Percentiles rank a stretch among this genome's conserved stretches.
Evolutionary conservation across 2,888 invertebrate species (phyloP).

Genomic region (Philereme vetulata): DNA sequence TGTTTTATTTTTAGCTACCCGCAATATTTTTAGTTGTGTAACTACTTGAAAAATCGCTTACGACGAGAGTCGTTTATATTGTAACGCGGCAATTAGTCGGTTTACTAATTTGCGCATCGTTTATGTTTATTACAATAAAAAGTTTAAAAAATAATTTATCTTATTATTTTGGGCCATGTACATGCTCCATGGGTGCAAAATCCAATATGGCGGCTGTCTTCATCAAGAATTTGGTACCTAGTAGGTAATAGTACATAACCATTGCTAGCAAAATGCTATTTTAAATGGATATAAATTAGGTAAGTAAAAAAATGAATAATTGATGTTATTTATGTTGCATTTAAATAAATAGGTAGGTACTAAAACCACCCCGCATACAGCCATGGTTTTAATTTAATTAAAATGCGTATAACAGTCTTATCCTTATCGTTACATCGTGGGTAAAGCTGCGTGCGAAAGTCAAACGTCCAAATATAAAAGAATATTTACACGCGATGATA

Average conservation of each 20-base stretch:
- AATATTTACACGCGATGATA: constrained; percentile 10
- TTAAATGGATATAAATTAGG: too few relatives aligned
- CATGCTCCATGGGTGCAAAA: too few relatives aligned
- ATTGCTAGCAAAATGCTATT: too few relatives aligned
- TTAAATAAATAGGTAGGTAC: too few relatives aligned
- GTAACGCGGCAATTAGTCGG: constrained; percentile 58
- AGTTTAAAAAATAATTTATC: constrained; percentile 32
- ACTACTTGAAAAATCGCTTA: constrained; percentile 26
- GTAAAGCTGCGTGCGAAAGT: constrained; percentile 13
- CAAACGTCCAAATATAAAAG: constrained; percentile 10
- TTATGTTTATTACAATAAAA: constrained; percentile 80
- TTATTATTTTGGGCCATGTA: constrained; percentile 2
- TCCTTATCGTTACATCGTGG: not conserved
- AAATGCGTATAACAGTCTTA: too few relatives aligned
- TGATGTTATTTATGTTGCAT: too few relatives aligned
- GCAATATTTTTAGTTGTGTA: constrained; percentile 34
- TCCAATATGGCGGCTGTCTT: too few relatives aligned
- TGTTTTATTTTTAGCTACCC: constrained; percentile 53
- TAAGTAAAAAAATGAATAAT: too few relatives aligned
- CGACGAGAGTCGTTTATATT: constrained; percentile 30
- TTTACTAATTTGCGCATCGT: constrained; percentile 79
- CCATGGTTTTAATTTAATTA: too few relatives aligned
- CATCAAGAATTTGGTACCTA: too few relatives aligned
- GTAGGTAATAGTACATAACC: too few relatives aligned
- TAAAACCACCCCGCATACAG: too few relatives aligned